Evolutionary conservation across 1,140 invertebrate genomes (phyloP).

Genomic region (Coptotermes formosanus): DNA sequence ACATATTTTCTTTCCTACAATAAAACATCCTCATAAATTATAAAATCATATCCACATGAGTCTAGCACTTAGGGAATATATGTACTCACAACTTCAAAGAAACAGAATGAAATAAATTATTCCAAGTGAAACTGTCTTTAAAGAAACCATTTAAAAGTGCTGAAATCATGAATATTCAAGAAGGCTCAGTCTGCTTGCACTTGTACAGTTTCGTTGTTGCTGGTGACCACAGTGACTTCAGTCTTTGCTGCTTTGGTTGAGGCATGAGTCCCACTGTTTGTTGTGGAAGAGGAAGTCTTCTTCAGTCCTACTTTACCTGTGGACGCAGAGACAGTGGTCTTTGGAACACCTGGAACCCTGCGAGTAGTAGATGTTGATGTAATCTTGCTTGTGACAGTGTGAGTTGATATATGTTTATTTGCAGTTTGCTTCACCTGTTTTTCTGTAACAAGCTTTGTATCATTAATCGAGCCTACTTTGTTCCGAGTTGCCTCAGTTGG

Average conservation of each 20-base stretch:
- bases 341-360: neutral
- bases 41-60: no score
- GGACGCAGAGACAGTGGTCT: neutral
- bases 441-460: conserved; percentile 41
- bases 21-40: no score
- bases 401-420: conserved; percentile 57
- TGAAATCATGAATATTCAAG: no score
- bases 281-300: neutral
- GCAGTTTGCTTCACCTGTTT: conserved; percentile 59
- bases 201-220: neutral
- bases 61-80: no score
- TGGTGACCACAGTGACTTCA: neutral
- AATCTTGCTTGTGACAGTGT: conserved; percentile 37
- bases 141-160: neutral
- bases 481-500: conserved; percentile 35
- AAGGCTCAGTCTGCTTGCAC: neutral
- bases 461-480: conserved; percentile 35
- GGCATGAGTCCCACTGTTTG: neutral
- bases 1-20: no score
- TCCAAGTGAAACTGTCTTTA: neutral
- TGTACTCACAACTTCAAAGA: no score
- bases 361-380: conserved; percentile 39
- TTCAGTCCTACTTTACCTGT: neutral
- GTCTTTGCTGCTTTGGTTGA: conserved; percentile 7
- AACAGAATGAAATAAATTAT: neutral